phyloP scores from a whole-genome alignment of 1,140 invertebrate species.

The Paralvinella palmiformis region DNA sequence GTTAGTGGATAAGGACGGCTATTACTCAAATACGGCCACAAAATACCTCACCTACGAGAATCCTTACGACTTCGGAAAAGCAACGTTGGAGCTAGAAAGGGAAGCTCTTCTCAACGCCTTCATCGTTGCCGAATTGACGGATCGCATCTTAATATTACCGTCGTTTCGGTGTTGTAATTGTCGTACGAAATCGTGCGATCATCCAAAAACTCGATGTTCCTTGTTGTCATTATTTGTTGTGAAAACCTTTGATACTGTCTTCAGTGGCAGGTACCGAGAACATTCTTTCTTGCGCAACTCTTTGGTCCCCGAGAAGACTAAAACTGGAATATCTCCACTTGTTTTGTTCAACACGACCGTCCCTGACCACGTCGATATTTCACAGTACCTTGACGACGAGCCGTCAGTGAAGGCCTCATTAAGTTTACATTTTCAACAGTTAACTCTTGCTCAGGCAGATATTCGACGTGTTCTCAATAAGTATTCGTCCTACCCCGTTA shows the following conservation, averaged over 20 bases:
- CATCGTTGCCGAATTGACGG: neutral
- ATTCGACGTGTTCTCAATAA: too few relatives aligned
- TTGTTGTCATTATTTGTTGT: constrained; percentile 16
- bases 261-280: constrained; percentile 11
- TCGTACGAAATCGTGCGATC: neutral
- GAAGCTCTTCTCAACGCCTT: constrained; percentile 15
- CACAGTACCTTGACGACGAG: too few relatives aligned
- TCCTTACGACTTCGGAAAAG: constrained; percentile 1
- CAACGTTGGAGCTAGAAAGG: constrained; percentile 6
- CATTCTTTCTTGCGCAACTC: constrained; percentile 15
- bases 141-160: constrained; percentile 13
- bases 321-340: too few relatives aligned
- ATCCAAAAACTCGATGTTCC: constrained; percentile 14
- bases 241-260: constrained; percentile 10
- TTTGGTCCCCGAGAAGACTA: too few relatives aligned
- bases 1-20: constrained; percentile 12
- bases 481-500: too few relatives aligned
- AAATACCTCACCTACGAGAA: constrained; percentile 17
- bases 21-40: constrained; percentile 5
- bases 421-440: too few relatives aligned
- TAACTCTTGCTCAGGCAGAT: too few relatives aligned
- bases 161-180: constrained; percentile 20
- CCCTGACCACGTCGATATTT: too few relatives aligned
- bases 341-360: too few relatives aligned
- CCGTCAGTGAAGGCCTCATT: too few relatives aligned